Conservation (phyloP, 2,113 vertebrate genomes). For the Craseonycteris thonglongyai region DNA sequence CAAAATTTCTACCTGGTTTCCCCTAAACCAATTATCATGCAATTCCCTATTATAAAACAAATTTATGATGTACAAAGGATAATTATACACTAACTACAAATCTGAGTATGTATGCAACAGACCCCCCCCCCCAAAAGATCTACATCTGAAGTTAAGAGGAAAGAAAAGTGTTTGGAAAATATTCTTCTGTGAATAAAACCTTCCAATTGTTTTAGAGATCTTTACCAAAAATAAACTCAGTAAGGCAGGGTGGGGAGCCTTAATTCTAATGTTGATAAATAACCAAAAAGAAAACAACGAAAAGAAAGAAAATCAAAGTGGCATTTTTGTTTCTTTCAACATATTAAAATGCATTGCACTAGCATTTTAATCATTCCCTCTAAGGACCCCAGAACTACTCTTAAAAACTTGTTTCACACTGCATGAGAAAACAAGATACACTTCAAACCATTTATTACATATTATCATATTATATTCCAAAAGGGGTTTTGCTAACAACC, state of each 20-base stretch:
- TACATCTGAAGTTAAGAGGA: not conserved
- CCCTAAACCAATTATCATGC: not conserved
- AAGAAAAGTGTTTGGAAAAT: not conserved
- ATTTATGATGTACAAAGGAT: not conserved
- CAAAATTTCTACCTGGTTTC: not conserved
- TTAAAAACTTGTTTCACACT: not conserved
- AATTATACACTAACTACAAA: not conserved
- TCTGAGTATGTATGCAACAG: not conserved
- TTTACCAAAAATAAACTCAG: not conserved
- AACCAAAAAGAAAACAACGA: too few species aligned
- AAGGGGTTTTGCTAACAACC: not conserved
- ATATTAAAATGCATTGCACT: not conserved
- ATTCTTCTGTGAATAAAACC: not conserved
- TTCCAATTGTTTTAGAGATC: not conserved
- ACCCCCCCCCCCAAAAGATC: not conserved
- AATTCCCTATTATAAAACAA: not conserved
- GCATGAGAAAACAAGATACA: not conserved
- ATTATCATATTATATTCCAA: not conserved
- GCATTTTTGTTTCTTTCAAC: not conserved
- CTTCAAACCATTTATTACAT: too few species aligned
- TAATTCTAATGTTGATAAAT: not conserved
- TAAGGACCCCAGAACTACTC: not conserved
- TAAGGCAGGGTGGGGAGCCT: fast-evolving
- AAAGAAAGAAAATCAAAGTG: not conserved
- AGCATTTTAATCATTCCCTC: not conserved